Base-by-base conservation (phyloP, 2,888 invertebrate species). In the Keiferia lycopersicella region DNA sequence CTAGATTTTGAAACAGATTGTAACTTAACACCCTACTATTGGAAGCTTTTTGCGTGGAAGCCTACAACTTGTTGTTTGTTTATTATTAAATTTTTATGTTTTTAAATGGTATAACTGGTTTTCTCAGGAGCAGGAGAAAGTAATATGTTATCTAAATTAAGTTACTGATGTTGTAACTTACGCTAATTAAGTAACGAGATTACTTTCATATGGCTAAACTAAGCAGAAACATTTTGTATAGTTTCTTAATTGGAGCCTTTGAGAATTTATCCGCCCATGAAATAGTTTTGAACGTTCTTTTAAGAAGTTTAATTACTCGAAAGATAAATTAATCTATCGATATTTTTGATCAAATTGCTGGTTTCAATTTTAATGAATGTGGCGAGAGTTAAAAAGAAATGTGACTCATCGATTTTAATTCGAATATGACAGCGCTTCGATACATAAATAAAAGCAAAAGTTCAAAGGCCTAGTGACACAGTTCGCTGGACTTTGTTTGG, bases 371-470 rank as follows among this genome's bases (percentile, higher is more conserved):
- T 26, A 22, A 53, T 53, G 51, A 53, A 22, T 8, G 22, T 53
- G 22, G 51, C 20, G 51, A 53, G 20, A 53, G 51, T 30, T 34
- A n/a, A n/a, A 34, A 34, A 22, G 18, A 51, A 56, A 16, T 34
- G 34, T 56, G 56, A 56, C 56, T 56, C 56, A 56, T 56, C 26
- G 26, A 16, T 10, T 56, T 56, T 56, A 56, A 56, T 56, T 34
- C 56, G 16, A 56, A 56, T 56, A n/a, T 56, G 56, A 26, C 12
- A 30, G 56, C 56, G 56, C 16, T 16, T 34, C 20, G 22, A 51
- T 51, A 51, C 14, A 56, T 58, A 41, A 65, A 66, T 67, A 66
- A 65, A 66, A 69, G 62, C 65, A 69, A 69, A 65, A 69, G 69
- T 69, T 66, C 56, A 53, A 41, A 58, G 56, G 34, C 65, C 63